Evolutionary conservation across 2,797 vertebrate species (phyloP).

Genomic region (Sebastes goodei): DNA sequence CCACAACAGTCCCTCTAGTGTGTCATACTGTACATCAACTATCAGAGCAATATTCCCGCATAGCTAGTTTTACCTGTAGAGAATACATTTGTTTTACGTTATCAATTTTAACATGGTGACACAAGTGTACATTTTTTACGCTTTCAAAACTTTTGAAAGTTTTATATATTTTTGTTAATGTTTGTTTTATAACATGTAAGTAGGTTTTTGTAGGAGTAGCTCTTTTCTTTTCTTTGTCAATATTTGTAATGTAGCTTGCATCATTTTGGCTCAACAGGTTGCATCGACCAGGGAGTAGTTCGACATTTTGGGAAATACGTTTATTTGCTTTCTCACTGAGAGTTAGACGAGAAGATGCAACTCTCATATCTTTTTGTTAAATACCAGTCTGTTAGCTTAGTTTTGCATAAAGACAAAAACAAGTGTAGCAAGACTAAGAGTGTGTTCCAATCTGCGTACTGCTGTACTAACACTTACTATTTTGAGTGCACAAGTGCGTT

Average conservation of each 20-base stretch:
- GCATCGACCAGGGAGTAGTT: conserved; percentile 14
- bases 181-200: conserved; percentile 78
- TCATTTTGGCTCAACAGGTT: conserved; percentile 37
- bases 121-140: conserved; percentile 77
- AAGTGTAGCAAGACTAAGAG: background rate
- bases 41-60: conserved; percentile 15
- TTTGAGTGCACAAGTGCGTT: no score
- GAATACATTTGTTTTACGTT: conserved; percentile 51
- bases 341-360: background rate
- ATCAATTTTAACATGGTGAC: conserved; percentile 48
- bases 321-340: background rate
- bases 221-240: conserved; percentile 23
- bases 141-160: conserved; percentile 81
- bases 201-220: conserved; percentile 59
- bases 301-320: background rate
- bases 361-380: background rate
- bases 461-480: no score
- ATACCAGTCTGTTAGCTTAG: background rate
- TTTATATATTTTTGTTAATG: conserved; percentile 83
- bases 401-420: background rate
- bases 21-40: conserved; percentile 20
- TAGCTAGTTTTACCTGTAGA: conserved; percentile 48
- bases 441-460: no score
- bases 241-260: conserved; percentile 52
- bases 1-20: conserved; percentile 4